A percentile compares a stretch with the other conserved stretches of the same genome.
phyloP scores from a whole-genome alignment of 1,140 invertebrate genomes.

The Meloidogyne hapla region DNA sequence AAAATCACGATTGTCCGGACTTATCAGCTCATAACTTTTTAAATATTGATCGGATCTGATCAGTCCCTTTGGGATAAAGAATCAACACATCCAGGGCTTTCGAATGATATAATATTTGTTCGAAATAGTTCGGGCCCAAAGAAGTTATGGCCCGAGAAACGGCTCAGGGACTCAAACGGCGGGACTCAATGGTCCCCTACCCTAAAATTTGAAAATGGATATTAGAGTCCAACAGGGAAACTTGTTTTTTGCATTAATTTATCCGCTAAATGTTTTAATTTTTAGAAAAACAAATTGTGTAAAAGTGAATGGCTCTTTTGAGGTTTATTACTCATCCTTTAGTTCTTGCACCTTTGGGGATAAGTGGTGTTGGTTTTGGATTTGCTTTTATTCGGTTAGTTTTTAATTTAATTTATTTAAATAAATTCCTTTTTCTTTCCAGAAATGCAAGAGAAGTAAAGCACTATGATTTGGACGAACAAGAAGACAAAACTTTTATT shows the following conservation, averaged over 20 bases:
- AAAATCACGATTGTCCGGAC: too few species aligned
- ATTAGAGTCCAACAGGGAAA: too few species aligned
- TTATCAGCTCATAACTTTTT: too few species aligned
- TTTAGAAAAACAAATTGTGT: neutral
- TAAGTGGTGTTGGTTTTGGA: neutral
- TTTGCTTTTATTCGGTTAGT: neutral
- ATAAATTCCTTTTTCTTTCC: conserved; percentile 18
- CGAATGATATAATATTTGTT: too few species aligned
- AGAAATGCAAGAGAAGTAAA: conserved; percentile 52
- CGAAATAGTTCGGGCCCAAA: too few species aligned
- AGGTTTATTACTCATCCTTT: conserved; percentile 42
- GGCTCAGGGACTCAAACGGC: too few species aligned
- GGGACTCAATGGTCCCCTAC: too few species aligned
- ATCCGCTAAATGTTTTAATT: neutral
- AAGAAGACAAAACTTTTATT: conserved; percentile 61
- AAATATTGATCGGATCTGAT: too few species aligned
- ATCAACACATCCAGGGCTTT: too few species aligned
- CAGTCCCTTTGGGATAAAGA: too few species aligned
- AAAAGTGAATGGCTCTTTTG: neutral
- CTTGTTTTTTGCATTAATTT: neutral
- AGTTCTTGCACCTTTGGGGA: neutral
- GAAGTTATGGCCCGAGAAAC: too few species aligned
- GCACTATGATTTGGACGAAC: conserved; percentile 55
- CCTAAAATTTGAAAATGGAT: too few species aligned
- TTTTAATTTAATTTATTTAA: neutral